phyloP scores from a whole-genome alignment of 2,113 vertebrate genomes.

The Sinocyclocheilus anshuiensis region DNA sequence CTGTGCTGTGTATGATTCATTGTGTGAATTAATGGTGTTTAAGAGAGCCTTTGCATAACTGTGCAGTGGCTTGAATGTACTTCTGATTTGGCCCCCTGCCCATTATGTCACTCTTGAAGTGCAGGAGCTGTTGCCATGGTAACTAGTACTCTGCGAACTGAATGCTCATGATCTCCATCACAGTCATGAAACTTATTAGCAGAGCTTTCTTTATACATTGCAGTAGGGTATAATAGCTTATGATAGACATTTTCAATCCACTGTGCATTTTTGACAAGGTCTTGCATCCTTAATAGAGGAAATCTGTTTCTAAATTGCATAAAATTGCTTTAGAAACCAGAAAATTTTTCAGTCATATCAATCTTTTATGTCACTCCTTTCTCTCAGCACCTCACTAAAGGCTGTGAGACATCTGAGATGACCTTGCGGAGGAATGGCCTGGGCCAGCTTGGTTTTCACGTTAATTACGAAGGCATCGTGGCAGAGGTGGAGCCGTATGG shows the following conservation, averaged over 20 bases:
- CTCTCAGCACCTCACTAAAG: constrained; percentile 88
- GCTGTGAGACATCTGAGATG: constrained; percentile 96
- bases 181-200: background rate
- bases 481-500: constrained; percentile 97
- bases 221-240: background rate
- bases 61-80: constrained; percentile 50
- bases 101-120: constrained; percentile 51
- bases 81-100: constrained; percentile 55
- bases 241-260: background rate
- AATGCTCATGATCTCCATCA: constrained; percentile 61
- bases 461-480: constrained; percentile 98
- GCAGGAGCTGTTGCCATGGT: constrained; percentile 74
- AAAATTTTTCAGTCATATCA: background rate
- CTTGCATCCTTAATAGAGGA: background rate
- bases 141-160: constrained; percentile 66
- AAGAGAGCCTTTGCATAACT: constrained; percentile 30
- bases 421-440: constrained; percentile 94
- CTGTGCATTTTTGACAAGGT: background rate
- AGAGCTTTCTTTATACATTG: background rate
- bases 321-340: background rate
- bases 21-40: constrained; percentile 1
- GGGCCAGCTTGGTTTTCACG: constrained; percentile 97
- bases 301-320: background rate
- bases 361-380: background rate
- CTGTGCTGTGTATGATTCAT: constrained; percentile 12